Conservation (phyloP, 2,888 invertebrate species). For the Xanthorhoe designata region DNA sequence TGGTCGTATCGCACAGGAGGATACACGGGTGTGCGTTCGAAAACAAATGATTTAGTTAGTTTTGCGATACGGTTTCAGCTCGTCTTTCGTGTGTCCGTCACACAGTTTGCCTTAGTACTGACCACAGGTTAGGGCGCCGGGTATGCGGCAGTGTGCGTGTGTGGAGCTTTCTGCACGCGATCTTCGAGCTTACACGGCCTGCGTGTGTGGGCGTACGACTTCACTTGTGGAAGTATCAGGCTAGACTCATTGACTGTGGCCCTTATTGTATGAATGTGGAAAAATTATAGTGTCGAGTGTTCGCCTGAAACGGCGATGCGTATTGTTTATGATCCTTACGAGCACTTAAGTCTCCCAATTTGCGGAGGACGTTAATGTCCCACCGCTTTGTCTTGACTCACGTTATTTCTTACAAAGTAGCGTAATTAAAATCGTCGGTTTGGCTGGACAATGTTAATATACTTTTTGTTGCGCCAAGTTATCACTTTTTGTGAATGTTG, state of each 20-base stretch:
- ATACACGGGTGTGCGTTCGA: slow-evolving; percentile 53
- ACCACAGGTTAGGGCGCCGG: slow-evolving; percentile 85
- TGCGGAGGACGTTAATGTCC: slow-evolving; percentile 74
- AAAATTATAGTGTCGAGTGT: slow-evolving; percentile 83
- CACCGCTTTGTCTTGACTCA: slow-evolving; percentile 70
- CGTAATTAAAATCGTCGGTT: slow-evolving; percentile 71
- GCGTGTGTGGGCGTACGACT: slow-evolving; percentile 74
- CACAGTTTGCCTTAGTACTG: slow-evolving; percentile 85
- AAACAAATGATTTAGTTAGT: slow-evolving; percentile 68
- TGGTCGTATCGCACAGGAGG: slow-evolving; percentile 52
- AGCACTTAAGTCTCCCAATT: slow-evolving; percentile 82
- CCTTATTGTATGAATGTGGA: slow-evolving; percentile 86
- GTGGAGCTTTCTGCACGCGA: slow-evolving; percentile 85
- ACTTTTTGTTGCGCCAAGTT: slow-evolving; percentile 47
- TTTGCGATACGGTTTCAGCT: slow-evolving; percentile 81
- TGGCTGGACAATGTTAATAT: slow-evolving; percentile 54
- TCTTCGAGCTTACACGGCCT: slow-evolving; percentile 76
- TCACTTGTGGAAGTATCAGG: slow-evolving; percentile 80
- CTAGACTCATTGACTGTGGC: slow-evolving; percentile 86
- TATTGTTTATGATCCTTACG: slow-evolving; percentile 77
- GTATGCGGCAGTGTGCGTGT: slow-evolving; percentile 80
- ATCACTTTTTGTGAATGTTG: slow-evolving; percentile 19
- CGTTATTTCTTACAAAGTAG: slow-evolving; percentile 76
- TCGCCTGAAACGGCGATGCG: slow-evolving; percentile 80
- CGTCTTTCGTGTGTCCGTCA: slow-evolving; percentile 85